Evolutionary conservation across 2,797 vertebrate species (phyloP).

Genomic region (Limnodromus scolopaceus): DNA sequence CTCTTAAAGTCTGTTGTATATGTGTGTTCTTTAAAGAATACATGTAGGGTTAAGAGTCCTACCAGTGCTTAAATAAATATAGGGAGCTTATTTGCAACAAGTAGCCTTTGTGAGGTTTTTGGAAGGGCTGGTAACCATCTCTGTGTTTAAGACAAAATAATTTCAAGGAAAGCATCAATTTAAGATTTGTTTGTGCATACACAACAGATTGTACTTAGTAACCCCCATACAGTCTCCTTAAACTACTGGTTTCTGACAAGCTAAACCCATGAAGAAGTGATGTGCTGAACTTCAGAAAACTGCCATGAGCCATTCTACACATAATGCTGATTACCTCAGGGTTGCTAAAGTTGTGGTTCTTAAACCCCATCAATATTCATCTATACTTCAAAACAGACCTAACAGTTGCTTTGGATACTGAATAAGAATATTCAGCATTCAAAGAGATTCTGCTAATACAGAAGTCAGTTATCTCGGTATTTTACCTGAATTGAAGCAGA

Average conservation of each 20-base stretch:
- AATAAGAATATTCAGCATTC: constrained; percentile 11
- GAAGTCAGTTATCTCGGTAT: neutral
- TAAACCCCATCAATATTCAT: constrained; percentile 23
- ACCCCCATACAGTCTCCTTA: neutral
- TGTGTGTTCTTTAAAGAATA: constrained; percentile 34
- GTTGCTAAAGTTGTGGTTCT: constrained; percentile 11
- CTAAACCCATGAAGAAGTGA: constrained; percentile 23
- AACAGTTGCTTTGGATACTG: neutral
- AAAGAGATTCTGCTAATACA: neutral
- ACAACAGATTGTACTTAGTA: constrained; percentile 30
- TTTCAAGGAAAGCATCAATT: constrained; percentile 4
- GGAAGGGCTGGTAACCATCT: constrained; percentile 39
- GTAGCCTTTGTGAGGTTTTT: constrained; percentile 3
- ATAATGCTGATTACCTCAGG: constrained; percentile 3
- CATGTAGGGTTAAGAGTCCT: neutral
- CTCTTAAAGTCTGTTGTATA: constrained; percentile 2
- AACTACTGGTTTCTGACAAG: neutral
- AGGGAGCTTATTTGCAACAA: neutral
- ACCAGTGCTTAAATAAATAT: neutral
- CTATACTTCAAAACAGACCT: neutral
- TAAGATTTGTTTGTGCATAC: constrained; percentile 52
- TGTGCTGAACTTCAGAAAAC: constrained; percentile 22
- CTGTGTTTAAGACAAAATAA: constrained; percentile 44
- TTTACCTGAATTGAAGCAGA: constrained; percentile 52
- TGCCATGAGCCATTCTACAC: neutral